Conservation (phyloP, 2,113 vertebrate species). For the Pelusios castaneus region DNA sequence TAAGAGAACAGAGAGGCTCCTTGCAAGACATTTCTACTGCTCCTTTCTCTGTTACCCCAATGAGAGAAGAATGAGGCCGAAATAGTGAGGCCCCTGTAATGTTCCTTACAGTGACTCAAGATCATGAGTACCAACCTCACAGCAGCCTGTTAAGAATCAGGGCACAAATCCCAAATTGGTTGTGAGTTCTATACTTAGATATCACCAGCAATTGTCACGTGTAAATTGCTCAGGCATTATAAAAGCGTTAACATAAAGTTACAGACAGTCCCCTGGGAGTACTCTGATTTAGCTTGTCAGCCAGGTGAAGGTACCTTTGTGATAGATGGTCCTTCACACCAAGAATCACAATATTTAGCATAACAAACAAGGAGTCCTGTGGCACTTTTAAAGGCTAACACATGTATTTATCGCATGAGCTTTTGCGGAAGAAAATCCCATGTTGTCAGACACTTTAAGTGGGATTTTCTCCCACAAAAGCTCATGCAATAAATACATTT, state of each 20-base stretch:
- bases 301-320: not conserved
- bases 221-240: not conserved
- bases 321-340: not conserved
- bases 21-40: constrained; percentile 29
- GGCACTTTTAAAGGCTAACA: too few species aligned
- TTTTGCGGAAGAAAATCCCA: too few species aligned
- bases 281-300: not conserved
- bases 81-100: not conserved
- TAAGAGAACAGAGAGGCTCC: constrained; percentile 28
- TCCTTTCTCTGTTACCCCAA: constrained; percentile 14
- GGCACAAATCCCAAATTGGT: not conserved
- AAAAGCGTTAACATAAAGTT: not conserved
- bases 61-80: not conserved
- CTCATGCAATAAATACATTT: too few species aligned
- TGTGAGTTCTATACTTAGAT: not conserved
- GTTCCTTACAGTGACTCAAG: not conserved
- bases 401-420: too few species aligned
- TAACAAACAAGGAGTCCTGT: too few species aligned
- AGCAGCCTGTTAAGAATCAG: not conserved
- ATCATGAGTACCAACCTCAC: not conserved
- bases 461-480: too few species aligned
- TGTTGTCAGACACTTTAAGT: too few species aligned
- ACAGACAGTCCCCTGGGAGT: not conserved
- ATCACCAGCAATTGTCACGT: not conserved
- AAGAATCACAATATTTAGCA: not conserved